Evolutionary conservation across 1,140 invertebrate genomes (phyloP), one percentile per base, ranked within the genome.

Genomic region (Probaryconus sp.): DNA sequence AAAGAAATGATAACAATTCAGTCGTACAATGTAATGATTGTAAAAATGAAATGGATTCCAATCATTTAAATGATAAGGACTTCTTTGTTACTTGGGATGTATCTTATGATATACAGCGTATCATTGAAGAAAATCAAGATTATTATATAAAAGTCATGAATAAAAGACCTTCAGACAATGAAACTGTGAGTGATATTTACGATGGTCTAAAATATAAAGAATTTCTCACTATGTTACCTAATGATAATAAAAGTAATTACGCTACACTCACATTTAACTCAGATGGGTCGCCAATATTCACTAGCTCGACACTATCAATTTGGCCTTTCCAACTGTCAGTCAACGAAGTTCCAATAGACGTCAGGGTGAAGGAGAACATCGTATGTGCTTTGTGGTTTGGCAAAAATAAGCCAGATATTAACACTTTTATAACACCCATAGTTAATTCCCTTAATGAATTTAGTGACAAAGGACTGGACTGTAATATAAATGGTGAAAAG

Each of bases 291-390:
- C 47, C 61, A 11, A 20, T 53, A 7, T 65, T 69, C 13, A 16
- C 48, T 24, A 69, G 55, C 17, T 50, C 45, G 1, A 60, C 7
- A 7, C 51, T 28, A 17, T 50, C 45, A 3, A 35, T 69, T 9
- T 64, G 47, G 37, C 60, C 60, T 10, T 42, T 53, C 11, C 48
- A 42, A 30, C 14, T 64, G 10, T 31, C 38, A n/a, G 13, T 64
- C 7, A 64, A 64, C 43, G 60, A 64, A 30, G 3, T 64, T 2
- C 60, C 60, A 0, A 42, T 33, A 5, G 17, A 53, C 9, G 37
- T 13, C 7, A 37, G 60, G 11, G 42, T 10, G n/a, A 51, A 40
- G 2, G 33, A 53, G 4, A 14, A 7, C 9, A 43, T 64, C 1
- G 9, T 30, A 3, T 40, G 9, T 17, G 17, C 13, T 21, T 26